A percentile compares a stretch with the other conserved stretches of the same genome.
Evolutionary conservation across 2,797 vertebrate species (phyloP).

Genomic region (Centropyge bicolor): DNA sequence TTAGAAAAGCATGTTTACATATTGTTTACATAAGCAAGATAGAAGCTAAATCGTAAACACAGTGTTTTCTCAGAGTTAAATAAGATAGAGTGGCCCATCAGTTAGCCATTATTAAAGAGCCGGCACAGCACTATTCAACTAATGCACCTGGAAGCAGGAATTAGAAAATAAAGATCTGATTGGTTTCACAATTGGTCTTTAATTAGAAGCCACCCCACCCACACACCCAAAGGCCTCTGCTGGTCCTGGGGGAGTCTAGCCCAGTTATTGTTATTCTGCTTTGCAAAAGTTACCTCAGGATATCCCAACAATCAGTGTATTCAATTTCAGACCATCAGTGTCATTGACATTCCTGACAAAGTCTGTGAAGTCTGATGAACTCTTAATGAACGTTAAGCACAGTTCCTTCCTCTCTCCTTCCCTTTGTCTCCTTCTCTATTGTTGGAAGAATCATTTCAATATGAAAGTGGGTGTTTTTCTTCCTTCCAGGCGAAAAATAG

Average conservation of each 20-base stretch:
- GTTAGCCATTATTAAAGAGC: conserved; percentile 73
- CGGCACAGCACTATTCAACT: conserved; percentile 74
- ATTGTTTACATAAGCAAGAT: conserved; percentile 59
- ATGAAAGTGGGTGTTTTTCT: neutral
- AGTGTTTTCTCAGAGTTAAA: conserved; percentile 70
- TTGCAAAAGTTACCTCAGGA: conserved; percentile 27
- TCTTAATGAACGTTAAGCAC: conserved; percentile 38
- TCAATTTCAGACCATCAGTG: conserved; percentile 27
- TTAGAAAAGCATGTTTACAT: conserved; percentile 50
- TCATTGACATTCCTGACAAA: conserved; percentile 37
- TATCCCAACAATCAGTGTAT: conserved; percentile 19
- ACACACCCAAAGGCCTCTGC: neutral
- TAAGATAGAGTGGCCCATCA: conserved; percentile 76
- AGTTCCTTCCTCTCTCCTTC: neutral
- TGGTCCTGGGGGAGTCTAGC: neutral
- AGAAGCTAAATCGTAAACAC: conserved; percentile 56
- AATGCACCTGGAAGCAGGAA: conserved; percentile 56
- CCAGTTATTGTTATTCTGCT: conserved; percentile 14
- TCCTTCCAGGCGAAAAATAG: neutral
- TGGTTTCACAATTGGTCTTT: conserved; percentile 48
- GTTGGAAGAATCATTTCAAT: conserved; percentile 3
- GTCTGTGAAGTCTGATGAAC: conserved; percentile 46
- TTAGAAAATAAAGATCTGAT: conserved; percentile 56
- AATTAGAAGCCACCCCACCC: conserved; percentile 49
- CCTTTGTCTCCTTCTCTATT: neutral